Base-by-base conservation (phyloP, 1,140 invertebrate genomes). In the Philotrypesis tridentata region DNA sequence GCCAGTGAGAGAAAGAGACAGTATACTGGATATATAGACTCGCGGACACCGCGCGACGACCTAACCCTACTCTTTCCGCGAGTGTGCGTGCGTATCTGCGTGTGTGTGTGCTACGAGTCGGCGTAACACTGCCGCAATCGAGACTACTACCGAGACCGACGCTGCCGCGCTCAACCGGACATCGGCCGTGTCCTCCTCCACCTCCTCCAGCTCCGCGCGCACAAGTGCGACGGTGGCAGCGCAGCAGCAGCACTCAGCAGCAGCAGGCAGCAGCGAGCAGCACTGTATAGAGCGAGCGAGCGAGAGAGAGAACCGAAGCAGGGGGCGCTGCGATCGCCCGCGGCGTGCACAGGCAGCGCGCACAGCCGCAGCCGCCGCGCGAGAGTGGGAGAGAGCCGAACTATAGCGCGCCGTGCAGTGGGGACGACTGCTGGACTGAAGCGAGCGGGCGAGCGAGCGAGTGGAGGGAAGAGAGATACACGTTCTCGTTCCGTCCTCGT, bases 381-480 rank as follows among this genome's bases (percentile, higher is more conserved):
- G 25, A 70, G 43, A 12, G 33, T 11, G 60, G 29, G 73, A 63
- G 31, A 27, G 65, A 25, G 55, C 12, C 12, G 23, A 37, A 55
- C 48, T 43, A 43, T 43, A 43, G 40, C 17, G 48, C 3, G 7
- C 4, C 48, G 48, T 6, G 48, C 33, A 60, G 77, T 1, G 3
- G 3, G 37, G 33, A 37, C 33, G 33, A 37, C 33, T 3, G 9
- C 48, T 55, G 48, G 48, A 55, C 48, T 55, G 48, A 55, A 55
- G n/a, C n/a, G n/a, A n/a, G n/a, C 48, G n/a, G 21, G 4, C 17
- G 31, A 40, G 25, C 17, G 27, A 33, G 33, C 33, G 9, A 67
- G 79, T 74, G 79, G 79, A 80, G 79, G 79, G 40, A 80, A 40
- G 70, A 40, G 70, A 65, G 70, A 72, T 43, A 80, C 79, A 74